phyloP scores from a whole-genome alignment of 2,113 vertebrate species.

The Bubalus kerabau region DNA sequence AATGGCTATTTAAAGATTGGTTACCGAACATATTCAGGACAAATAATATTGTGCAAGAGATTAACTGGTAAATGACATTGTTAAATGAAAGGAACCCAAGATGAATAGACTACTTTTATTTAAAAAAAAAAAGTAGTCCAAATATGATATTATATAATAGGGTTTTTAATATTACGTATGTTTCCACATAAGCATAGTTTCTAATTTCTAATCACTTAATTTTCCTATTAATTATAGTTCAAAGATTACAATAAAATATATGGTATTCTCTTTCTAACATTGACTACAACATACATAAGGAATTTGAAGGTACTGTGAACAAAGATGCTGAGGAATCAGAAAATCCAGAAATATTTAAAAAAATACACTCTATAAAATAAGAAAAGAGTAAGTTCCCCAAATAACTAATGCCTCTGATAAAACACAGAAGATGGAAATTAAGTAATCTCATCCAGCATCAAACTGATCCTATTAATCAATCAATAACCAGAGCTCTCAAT shows the following conservation, averaged over 20 bases:
- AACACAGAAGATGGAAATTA: not conserved
- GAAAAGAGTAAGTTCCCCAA: not conserved
- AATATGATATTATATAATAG: not conserved
- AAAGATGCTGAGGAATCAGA: not conserved
- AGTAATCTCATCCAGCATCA: not conserved
- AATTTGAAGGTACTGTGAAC: not conserved
- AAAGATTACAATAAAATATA: not conserved
- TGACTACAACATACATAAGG: not conserved
- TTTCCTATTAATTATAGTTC: not conserved
- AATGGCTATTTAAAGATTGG: not conserved
- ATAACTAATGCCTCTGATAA: not conserved
- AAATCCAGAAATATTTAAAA: not conserved
- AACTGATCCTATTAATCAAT: not conserved
- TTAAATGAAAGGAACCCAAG: not conserved
- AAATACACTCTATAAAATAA: not conserved
- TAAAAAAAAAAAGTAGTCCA: not conserved
- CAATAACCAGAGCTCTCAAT: not conserved
- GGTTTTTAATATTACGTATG: not conserved
- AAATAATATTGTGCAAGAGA: not conserved
- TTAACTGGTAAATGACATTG: not conserved
- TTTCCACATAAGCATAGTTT: not conserved
- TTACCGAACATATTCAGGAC: not conserved
- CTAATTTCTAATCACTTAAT: not conserved
- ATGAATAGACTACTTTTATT: not conserved
- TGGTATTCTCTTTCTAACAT: not conserved